Percentiles rank a stretch among this genome's conserved stretches.
phyloP scores from a whole-genome alignment of 2,888 invertebrate genomes.

The Papilio protenor region DNA sequence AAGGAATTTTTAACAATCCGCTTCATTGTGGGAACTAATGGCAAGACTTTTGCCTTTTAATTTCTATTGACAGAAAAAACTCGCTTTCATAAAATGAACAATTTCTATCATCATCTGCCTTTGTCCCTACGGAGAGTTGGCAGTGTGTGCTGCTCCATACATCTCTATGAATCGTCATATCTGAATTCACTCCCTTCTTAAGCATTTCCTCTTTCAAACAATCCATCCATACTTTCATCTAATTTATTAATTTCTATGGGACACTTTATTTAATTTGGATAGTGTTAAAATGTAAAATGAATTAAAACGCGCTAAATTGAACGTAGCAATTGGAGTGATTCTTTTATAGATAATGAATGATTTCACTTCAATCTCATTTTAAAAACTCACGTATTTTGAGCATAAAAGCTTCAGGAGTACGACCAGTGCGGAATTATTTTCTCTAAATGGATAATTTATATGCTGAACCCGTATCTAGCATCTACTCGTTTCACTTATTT shows the following conservation, averaged over 20 bases:
- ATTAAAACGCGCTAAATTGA: constrained; percentile 3
- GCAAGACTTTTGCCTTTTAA: constrained; percentile 11
- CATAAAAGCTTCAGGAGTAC: constrained; percentile 58
- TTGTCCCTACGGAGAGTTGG: too few species aligned
- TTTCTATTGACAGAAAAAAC: neutral
- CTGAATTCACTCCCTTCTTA: too few species aligned
- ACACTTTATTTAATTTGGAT: neutral
- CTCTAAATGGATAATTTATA: constrained; percentile 64
- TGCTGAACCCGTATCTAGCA: constrained; percentile 71
- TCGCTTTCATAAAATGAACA: neutral
- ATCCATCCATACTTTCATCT: too few species aligned
- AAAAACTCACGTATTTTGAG: constrained; percentile 59
- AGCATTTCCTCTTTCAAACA: too few species aligned
- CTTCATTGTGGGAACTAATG: constrained; percentile 23
- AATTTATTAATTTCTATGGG: too few species aligned
- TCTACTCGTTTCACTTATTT: constrained; percentile 77
- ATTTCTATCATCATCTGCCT: too few species aligned
- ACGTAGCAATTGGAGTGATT: neutral
- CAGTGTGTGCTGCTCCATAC: too few species aligned
- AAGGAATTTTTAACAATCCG: constrained; percentile 38
- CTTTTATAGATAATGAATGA: constrained; percentile 33
- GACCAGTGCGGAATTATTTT: constrained; percentile 42
- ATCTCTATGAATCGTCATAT: too few species aligned
- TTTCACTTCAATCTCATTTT: constrained; percentile 47
- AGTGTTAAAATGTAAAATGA: neutral